These are phyloP conservation scores for Idaea biselata DNA, from an alignment of 2,888 invertebrate genomes.

Conservation along the genomic window DNA sequence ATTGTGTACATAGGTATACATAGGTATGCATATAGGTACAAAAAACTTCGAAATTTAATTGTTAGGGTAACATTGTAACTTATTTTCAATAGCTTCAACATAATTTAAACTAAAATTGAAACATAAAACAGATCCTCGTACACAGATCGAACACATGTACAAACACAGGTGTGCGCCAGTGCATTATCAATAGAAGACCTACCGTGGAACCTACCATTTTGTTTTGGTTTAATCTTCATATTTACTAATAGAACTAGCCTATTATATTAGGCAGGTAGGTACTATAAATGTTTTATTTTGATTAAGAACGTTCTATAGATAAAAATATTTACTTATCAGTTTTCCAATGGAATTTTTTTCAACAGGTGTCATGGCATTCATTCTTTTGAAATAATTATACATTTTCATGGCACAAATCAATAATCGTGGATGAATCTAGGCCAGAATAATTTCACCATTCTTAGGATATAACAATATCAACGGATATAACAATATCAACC, in stretches of 20 bases:
- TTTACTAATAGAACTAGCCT: conserved; percentile 63
- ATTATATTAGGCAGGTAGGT: conserved; percentile 40
- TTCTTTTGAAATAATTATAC: no score
- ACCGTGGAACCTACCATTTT: conserved; percentile 49
- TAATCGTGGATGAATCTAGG: no score
- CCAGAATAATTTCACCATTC: no score
- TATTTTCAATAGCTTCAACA: neutral
- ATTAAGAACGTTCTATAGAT: conserved; percentile 46
- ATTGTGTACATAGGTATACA: no score
- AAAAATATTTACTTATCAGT: conserved; percentile 47
- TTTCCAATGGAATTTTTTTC: neutral
- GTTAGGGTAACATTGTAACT: neutral
- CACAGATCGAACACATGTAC: conserved; percentile 22
- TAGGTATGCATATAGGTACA: neutral
- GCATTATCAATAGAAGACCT: conserved; percentile 35
- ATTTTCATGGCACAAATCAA: no score
- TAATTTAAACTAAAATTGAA: neutral
- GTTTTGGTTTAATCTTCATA: conserved; percentile 56
- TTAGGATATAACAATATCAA: no score
- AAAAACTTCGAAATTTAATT: neutral
- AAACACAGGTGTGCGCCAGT: conserved; percentile 37
- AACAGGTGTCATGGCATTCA: neutral
- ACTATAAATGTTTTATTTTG: conserved; percentile 46
- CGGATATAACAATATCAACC: no score
- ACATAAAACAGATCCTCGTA: neutral